Base-by-base conservation (phyloP, 2,113 vertebrate genomes). In the Natator depressus region DNA sequence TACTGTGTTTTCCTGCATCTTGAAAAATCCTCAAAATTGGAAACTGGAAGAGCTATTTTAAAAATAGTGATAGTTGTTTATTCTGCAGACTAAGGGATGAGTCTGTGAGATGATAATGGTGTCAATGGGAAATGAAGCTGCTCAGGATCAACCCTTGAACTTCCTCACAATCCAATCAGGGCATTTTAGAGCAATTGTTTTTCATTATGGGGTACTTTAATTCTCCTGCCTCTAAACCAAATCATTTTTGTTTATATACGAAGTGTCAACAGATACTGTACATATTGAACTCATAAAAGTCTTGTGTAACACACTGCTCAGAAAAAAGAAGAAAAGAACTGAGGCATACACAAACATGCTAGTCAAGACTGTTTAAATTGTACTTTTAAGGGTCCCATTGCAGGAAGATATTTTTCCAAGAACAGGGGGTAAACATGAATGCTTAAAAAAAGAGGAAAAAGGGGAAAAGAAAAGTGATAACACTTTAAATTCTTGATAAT, bases 221-320 rank as follows among this genome's bases (percentile, higher is more conserved):
- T 93, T 94, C 87, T 79, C 89, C 29, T 91, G 55, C n/a, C 93
- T 93, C 90, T 96, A 94, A 93, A 96, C 86, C 78, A 97, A 94
- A 96, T 91, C 10, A 91, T 91, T 95, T 97, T 94, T 96, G 93
- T 97, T 97, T 96, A 93, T 97, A 93, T 96, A 97, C 0, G 2
- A 97, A 95, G 93, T 97, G 96, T 95, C 95, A 96, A 95, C 95
- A 87, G 93, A 97, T 92, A 95, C 83, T 93, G 89, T 96, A 96
- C 95, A 97, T 94, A 95, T 55, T 97, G 97, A 97, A 96, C 92
- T 96, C 86, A 95, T 97, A 96, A 96, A 96, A 95, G 55, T 85
- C 91, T 96, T 83, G 83, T 95, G 91, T 85, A 95, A 80, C 81
- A 91, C 47, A 91, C 80, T 94, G 91, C 89, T 94, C 84, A 94